Base-by-base conservation (phyloP, 2,113 vertebrate species). In the Natator depressus region DNA sequence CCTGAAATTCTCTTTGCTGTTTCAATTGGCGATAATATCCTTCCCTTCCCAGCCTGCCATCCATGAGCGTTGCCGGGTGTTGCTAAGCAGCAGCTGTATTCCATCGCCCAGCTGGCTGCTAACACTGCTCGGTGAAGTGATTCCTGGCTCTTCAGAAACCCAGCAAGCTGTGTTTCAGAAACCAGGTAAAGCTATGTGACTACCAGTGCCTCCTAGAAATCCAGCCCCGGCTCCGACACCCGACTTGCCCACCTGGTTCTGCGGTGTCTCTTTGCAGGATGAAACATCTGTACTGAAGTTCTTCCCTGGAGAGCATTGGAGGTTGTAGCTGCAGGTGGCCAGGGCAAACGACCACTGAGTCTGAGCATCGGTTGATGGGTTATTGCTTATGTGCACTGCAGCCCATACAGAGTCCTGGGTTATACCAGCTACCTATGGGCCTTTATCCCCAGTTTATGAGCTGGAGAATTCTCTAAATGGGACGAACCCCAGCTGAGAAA, bases 371-470 rank as follows among this genome's bases (percentile, higher is more conserved):
- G 69, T 38, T 19, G 17, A 4, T 25, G 9, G 72, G 38, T 27
- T n/a, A n/a, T 69, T n/a, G 35, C 16, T n/a, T 29, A 42, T 10
- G 38, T 13, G 38, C 38, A 6, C n/a, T 38, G 38, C n/a, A 72
- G 85, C 42, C 62, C 1, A 0, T 10, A 54, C 19, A 13, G 59
- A 0, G 0, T 29, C 50, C 81, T 27, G 3, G 42, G 13, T 29
- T 90, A 25, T 22, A 46, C 24, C 17, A 35, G 22, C 53, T 9
- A 4, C 31, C 84, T 31, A 20, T 82, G 76, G n/a, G 46, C 7
- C 27, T 49, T 51, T 57, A 54, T 42, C 83, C 35, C 42, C 86
- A 72, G 17, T 9, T 42, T 3, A 29, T 14, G 49, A 89, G 88
- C 47, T 55, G 76, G 93, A 24, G 35, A 53, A 54, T 51, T 27